phyloP scores from a whole-genome alignment of 2,797 vertebrate genomes.

The Xyrichtys novacula region DNA sequence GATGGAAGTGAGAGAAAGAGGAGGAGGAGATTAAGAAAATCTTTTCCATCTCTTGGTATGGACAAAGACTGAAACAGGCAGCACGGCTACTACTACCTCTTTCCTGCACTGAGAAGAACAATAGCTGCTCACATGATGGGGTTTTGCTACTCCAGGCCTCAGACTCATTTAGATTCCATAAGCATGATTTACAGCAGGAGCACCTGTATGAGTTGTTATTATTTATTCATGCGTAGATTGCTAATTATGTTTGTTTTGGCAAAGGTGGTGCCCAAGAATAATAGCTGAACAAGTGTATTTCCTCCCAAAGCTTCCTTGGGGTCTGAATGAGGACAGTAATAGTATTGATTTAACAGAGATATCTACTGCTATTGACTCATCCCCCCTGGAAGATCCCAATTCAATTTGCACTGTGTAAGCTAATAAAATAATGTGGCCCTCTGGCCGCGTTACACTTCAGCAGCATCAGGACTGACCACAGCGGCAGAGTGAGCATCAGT shows the following conservation, averaged over 20 bases:
- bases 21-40: constrained; percentile 48
- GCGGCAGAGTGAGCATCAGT: constrained; percentile 8
- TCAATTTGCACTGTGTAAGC: constrained; percentile 45
- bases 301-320: not conserved
- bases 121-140: constrained; percentile 57
- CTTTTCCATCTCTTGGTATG: constrained; percentile 34
- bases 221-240: constrained; percentile 68
- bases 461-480: constrained; percentile 17
- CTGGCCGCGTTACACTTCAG: constrained; percentile 24
- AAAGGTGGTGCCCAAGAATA: constrained; percentile 40
- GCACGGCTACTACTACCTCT: constrained; percentile 16
- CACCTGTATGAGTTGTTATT: constrained; percentile 56
- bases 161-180: constrained; percentile 70
- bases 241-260: constrained; percentile 62
- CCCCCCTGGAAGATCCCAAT: constrained; percentile 29
- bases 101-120: constrained; percentile 60
- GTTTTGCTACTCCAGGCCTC: constrained; percentile 61
- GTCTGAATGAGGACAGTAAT: constrained; percentile 5
- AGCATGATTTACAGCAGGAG: constrained; percentile 42
- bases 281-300: constrained; percentile 30
- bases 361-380: constrained; percentile 19
- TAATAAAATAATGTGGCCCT: constrained; percentile 36
- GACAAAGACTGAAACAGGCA: constrained; percentile 31
- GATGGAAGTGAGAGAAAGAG: constrained; percentile 11
- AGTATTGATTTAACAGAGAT: constrained; percentile 11